Percentiles rank a stretch among this genome's conserved stretches.
Conservation (phyloP, 2,888 invertebrate species). For the Diadegma fenestrale region DNA sequence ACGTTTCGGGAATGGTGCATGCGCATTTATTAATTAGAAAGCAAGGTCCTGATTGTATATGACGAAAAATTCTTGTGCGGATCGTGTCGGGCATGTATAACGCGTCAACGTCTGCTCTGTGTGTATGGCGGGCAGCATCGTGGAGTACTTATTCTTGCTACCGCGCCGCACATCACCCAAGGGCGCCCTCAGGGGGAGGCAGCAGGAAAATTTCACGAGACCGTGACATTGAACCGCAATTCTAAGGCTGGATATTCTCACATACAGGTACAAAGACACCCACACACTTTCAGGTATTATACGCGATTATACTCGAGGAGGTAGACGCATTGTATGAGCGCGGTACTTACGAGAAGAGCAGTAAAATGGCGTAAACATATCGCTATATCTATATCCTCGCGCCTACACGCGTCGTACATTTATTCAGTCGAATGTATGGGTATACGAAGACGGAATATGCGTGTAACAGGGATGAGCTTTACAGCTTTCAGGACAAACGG, state of each 20-base stretch:
- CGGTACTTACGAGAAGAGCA: constrained; percentile 41
- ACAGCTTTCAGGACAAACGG: constrained; percentile 43
- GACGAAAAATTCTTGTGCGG: constrained; percentile 6
- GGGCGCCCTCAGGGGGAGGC: constrained; percentile 47
- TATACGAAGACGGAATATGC: constrained; percentile 9
- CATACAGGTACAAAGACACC: neutral
- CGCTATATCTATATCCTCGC: neutral
- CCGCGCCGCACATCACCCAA: constrained; percentile 1
- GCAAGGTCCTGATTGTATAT: constrained; percentile 20
- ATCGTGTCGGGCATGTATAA: constrained; percentile 35
- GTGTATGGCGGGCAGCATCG: neutral
- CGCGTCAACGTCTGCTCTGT: neutral
- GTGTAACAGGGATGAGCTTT: constrained; percentile 36
- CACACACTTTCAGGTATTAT: constrained; percentile 9
- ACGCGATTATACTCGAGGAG: constrained; percentile 36
- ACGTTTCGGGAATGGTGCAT: constrained; percentile 14
- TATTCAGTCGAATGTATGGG: neutral
- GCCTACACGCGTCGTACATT: neutral
- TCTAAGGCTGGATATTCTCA: constrained; percentile 44
- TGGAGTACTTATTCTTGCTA: constrained; percentile 34
- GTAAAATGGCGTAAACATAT: constrained; percentile 47
- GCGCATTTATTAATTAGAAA: constrained; percentile 77
- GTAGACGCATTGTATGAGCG: constrained; percentile 47
- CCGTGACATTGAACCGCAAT: constrained; percentile 74
- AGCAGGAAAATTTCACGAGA: constrained; percentile 70